Base-by-base conservation (phyloP, 2,113 vertebrate species). In the sheep (Ovis aries) region DNA sequence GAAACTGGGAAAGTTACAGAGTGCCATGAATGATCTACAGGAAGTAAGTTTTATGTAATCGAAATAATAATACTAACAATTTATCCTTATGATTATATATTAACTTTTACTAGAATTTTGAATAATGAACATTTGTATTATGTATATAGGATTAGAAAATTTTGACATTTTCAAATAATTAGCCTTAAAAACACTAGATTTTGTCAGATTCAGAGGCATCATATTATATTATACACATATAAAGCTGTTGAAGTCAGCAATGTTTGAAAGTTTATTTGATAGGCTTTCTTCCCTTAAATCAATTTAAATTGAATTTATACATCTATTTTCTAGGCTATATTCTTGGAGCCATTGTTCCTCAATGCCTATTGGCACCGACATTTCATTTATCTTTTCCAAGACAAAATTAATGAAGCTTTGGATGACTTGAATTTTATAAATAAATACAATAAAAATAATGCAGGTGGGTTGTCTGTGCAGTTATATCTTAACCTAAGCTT, bases 361-460 rank as follows among this genome's bases (percentile, higher is more conserved):
- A 98, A 99, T 98, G 99, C 98, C 71, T 99, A 99, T 96, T 99
- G 99, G 98, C 99, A 99, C 40, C 98, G 99, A 40, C 99, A 99
- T 98, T 98, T 99, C 91, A 98, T 99, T 98, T 99, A 99, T 96
- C 97, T 99, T 96, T 99, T 99, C 96, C 98, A 99, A 98, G 98
- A 98, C 10, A 99, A 97, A 98, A 98, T 92, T 93, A 93, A 81
- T 94, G 98, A 96, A 88, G 99, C 99, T 96, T 98, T 99, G 95
- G 91, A 98, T 95, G 99, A 99, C 88, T 98, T 99, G 91, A 98
- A 98, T 98, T 98, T 98, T 97, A 99, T 99, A 97, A 98, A 94
- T 92, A 98, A 98, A 93, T 95, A 97, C 95, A 99, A 98, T 97
- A 99, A 98, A 98, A 99, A 97, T 92, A 97, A 99, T 97, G 95